These are phyloP conservation scores for Liopterus haemorrhoidalis DNA, from an alignment of 2,888 invertebrate species.

Conservation along the genomic window DNA sequence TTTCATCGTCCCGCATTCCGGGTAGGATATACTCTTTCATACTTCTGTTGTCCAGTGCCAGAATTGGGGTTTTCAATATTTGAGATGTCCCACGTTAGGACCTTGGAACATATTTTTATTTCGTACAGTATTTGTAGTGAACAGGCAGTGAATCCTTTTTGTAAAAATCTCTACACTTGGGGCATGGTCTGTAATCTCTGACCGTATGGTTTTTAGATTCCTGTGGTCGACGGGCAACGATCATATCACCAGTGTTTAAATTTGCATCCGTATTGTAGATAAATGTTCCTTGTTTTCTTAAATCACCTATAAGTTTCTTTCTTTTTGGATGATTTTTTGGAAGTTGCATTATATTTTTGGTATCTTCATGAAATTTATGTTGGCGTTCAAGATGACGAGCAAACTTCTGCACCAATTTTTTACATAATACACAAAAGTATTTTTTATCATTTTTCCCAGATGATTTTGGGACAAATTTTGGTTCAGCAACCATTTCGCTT, in stretches of 20 bases:
- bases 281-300: not conserved
- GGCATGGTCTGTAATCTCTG: not conserved
- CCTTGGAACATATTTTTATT: not conserved
- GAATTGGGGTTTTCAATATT: not conserved
- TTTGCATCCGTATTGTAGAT: not conserved
- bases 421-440: not conserved
- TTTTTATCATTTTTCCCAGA: conserved; percentile 3
- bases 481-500: no score
- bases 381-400: not conserved
- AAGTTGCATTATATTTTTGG: not conserved
- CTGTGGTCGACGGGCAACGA: not conserved
- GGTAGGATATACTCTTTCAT: not conserved
- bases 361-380: not conserved
- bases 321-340: not conserved
- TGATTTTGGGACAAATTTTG: no score
- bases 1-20: not conserved
- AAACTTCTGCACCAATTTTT: not conserved
- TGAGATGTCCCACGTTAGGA: no score
- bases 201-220: not conserved
- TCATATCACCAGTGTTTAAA: not conserved
- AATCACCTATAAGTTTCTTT: not conserved
- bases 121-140: not conserved
- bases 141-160: not conserved
- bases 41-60: not conserved
- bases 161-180: conserved; percentile 1